Evolutionary conservation across 2,113 vertebrate species (phyloP).

Genomic region (Tiliqua scincoides): DNA sequence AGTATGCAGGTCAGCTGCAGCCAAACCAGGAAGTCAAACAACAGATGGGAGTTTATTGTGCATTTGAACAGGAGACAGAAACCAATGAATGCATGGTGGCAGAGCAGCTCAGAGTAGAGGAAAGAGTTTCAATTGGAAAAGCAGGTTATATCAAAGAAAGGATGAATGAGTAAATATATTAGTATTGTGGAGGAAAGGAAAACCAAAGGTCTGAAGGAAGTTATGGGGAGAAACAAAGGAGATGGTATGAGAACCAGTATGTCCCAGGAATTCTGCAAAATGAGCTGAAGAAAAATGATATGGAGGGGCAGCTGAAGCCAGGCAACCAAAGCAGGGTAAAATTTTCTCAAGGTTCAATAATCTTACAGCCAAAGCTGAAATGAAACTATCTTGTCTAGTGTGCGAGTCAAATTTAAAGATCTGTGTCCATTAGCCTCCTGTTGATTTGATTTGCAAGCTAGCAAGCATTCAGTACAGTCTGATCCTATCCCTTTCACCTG

Average conservation of each 20-base stretch:
- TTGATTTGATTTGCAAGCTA: neutral
- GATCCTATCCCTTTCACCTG: neutral
- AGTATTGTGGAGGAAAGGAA: neutral
- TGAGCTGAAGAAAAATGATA: neutral
- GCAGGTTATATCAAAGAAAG: neutral
- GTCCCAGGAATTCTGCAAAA: neutral
- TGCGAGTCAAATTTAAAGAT: neutral
- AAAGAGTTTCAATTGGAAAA: neutral
- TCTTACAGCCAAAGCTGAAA: neutral
- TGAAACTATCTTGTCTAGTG: neutral
- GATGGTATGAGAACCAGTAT: neutral
- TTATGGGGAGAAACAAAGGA: neutral
- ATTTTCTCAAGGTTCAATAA: neutral
- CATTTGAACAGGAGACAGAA: neutral
- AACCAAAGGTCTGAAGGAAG: neutral
- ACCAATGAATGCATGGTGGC: neutral
- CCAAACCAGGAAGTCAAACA: neutral
- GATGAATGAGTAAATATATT: neutral
- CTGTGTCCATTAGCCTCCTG: neutral
- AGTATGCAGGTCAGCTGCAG: conserved; percentile 1
- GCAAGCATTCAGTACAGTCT: too few species aligned
- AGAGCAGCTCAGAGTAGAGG: neutral
- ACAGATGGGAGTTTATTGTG: neutral
- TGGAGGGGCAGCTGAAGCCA: too few species aligned
- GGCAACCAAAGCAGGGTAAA: neutral